A percentile compares a stretch with the other conserved stretches of the same genome.
Evolutionary conservation across 2,797 vertebrate genomes (phyloP).

Genomic region (Rhinogobio ventralis): DNA sequence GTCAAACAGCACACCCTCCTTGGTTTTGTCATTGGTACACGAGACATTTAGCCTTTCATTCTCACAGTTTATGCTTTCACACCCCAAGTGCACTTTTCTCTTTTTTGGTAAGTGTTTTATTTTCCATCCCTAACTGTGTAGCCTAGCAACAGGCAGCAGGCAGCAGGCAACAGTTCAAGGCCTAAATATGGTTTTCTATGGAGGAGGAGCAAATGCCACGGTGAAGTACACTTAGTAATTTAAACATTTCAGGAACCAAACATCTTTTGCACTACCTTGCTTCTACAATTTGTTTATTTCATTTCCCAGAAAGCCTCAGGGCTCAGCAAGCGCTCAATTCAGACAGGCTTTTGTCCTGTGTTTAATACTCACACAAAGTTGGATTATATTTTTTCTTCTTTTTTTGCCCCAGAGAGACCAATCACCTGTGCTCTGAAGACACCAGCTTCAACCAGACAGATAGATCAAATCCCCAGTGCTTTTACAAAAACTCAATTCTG

Average conservation of each 20-base stretch:
- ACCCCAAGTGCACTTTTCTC: slow-evolving; percentile 58
- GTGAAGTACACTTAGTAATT: slow-evolving; percentile 63
- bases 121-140: slow-evolving; percentile 62
- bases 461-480: slow-evolving; percentile 40
- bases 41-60: slow-evolving; percentile 61
- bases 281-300: slow-evolving; percentile 39
- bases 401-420: slow-evolving; percentile 57
- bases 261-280: slow-evolving; percentile 40
- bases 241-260: slow-evolving; percentile 58
- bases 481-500: slow-evolving; percentile 47
- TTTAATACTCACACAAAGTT: slow-evolving; percentile 34
- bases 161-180: slow-evolving; percentile 68
- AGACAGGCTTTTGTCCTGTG: slow-evolving; percentile 29
- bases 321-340: neutral
- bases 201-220: slow-evolving; percentile 67
- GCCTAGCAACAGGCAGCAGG: slow-evolving; percentile 70
- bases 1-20: slow-evolving; percentile 40
- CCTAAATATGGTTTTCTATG: slow-evolving; percentile 68
- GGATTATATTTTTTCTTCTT: neutral
- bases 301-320: slow-evolving; percentile 25
- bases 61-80: slow-evolving; percentile 61
- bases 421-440: slow-evolving; percentile 57
- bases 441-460: slow-evolving; percentile 58
- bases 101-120: slow-evolving; percentile 67
- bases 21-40: slow-evolving; percentile 46